Percentiles rank a stretch among this genome's conserved stretches.
phyloP scores from a whole-genome alignment of 2,888 invertebrate genomes.

The Hermodice carunculata region DNA sequence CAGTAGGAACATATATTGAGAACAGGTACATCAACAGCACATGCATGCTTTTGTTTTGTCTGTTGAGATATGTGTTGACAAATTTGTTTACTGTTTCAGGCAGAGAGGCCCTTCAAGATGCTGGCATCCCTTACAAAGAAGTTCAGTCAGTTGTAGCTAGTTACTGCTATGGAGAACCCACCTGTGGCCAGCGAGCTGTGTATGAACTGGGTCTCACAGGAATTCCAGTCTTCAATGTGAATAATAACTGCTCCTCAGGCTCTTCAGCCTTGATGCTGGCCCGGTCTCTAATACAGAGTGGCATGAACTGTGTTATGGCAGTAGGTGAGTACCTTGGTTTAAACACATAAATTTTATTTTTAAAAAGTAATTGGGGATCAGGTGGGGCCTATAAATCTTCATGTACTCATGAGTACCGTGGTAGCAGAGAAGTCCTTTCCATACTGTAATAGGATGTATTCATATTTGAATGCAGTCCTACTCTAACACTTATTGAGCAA shows the following conservation, averaged over 20 bases:
- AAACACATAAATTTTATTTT: too few relatives aligned
- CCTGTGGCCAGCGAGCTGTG: conserved; percentile 48
- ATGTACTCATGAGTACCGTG: too few relatives aligned
- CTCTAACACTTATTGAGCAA: too few relatives aligned
- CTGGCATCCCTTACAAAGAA: conserved; percentile 48
- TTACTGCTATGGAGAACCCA: conserved; percentile 65
- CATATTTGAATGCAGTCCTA: too few relatives aligned
- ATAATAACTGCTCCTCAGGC: conserved; percentile 63
- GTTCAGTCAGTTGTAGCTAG: conserved; percentile 61
- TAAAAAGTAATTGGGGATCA: too few relatives aligned
- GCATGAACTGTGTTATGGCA: conserved; percentile 58
- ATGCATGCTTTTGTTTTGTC: too few relatives aligned
- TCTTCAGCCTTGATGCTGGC: conserved; percentile 61
- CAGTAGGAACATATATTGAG: too few relatives aligned
- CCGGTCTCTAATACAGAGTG: conserved; percentile 51
- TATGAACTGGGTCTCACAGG: conserved; percentile 46
- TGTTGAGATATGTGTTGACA: neutral
- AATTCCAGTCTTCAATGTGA: conserved; percentile 61
- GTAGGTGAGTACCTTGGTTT: too few relatives aligned
- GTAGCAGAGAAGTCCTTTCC: too few relatives aligned
- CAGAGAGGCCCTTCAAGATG: conserved; percentile 52
- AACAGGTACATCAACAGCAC: too few relatives aligned
- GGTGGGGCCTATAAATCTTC: too few relatives aligned
- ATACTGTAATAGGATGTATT: too few relatives aligned
- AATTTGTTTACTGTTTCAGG: conserved; percentile 36